phyloP scores from a whole-genome alignment of 2,888 invertebrate genomes.

The Diloba caeruleocephala region DNA sequence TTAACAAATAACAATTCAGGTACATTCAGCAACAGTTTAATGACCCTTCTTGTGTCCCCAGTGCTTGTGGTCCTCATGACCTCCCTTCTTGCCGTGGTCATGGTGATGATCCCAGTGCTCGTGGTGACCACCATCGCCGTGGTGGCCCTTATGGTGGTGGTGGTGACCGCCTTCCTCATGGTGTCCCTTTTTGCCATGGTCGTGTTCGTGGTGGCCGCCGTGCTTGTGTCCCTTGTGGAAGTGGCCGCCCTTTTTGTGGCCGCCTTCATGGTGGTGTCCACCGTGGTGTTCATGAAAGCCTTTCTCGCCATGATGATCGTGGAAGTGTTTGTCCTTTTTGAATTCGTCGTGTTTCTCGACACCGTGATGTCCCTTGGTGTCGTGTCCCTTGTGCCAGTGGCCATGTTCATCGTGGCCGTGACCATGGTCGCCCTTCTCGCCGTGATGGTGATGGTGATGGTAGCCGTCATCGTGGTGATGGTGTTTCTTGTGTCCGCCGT shows the following conservation, averaged over 20 bases:
- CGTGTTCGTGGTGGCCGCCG: constrained; percentile 92
- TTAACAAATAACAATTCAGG: constrained; percentile 62
- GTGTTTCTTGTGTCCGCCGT: constrained; percentile 90
- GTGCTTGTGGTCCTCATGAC: constrained; percentile 93
- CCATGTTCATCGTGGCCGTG: constrained; percentile 86
- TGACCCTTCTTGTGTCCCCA: constrained; percentile 90
- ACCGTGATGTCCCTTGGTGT: constrained; percentile 94
- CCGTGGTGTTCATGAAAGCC: constrained; percentile 94
- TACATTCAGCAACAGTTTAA: constrained; percentile 57
- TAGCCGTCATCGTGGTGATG: constrained; percentile 91
- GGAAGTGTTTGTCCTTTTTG: constrained; percentile 95
- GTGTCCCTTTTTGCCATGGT: constrained; percentile 93
- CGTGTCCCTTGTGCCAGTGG: constrained; percentile 94
- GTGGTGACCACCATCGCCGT: constrained; percentile 93
- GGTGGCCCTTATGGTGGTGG: constrained; percentile 93
- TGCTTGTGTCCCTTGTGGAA: constrained; percentile 94
- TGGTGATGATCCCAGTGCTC: constrained; percentile 92
- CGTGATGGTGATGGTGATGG: constrained; percentile 89
- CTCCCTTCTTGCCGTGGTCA: constrained; percentile 93
- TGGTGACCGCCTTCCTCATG: constrained; percentile 93
- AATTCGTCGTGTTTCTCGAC: constrained; percentile 94
- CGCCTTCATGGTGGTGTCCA: constrained; percentile 92
- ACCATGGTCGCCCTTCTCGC: constrained; percentile 90
- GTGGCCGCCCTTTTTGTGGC: constrained; percentile 93
- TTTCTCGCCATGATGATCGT: constrained; percentile 93